These are phyloP conservation scores for Sialia sialis DNA, from an alignment of 2,113 vertebrate species.

Conservation along the genomic window DNA sequence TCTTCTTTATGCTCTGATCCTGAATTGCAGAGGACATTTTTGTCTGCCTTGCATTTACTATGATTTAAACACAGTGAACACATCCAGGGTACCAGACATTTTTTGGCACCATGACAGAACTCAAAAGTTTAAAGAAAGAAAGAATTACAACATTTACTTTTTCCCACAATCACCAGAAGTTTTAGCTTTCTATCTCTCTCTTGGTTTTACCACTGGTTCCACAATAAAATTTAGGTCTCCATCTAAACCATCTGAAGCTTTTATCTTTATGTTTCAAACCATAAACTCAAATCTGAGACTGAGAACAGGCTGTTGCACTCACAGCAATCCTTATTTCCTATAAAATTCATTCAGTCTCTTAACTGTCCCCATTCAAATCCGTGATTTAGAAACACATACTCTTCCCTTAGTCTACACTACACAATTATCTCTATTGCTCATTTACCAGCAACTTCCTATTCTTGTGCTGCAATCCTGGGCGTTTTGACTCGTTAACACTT, in stretches of 20 bases:
- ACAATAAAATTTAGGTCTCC: neutral
- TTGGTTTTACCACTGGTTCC: neutral
- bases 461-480: neutral
- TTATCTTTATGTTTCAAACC: neutral
- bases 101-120: neutral
- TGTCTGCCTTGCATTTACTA: neutral
- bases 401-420: neutral
- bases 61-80: neutral
- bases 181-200: neutral
- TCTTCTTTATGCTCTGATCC: neutral
- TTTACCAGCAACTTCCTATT: neutral
- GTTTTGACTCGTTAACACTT: neutral
- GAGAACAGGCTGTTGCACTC: neutral
- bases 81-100: neutral
- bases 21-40: neutral
- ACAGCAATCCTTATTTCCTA: neutral
- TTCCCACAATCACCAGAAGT: neutral
- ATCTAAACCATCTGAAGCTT: neutral
- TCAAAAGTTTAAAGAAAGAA: neutral
- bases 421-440: accelerated
- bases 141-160: neutral
- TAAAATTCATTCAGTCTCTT: neutral
- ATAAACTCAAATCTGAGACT: neutral
- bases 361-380: neutral
- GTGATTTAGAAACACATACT: neutral